Base-by-base conservation (phyloP, 2,888 invertebrate genomes). In the Drosophila kanekoi region DNA sequence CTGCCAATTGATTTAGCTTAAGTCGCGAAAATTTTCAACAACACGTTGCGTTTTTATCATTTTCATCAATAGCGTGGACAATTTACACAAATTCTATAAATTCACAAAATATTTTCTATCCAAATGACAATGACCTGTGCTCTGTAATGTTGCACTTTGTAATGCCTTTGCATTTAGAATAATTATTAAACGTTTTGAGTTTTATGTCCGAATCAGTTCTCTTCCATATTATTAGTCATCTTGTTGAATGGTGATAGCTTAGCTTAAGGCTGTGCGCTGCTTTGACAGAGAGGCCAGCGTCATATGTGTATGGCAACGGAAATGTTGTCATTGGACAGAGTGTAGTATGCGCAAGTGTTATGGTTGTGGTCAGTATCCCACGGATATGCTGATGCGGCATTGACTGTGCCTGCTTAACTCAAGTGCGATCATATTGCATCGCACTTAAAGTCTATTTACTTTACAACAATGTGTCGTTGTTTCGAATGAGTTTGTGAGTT, bases 351-450 rank as follows among this genome's bases (percentile, higher is more conserved):
- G 10, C 37, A 13, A 37, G 13, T n/a, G 37, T 37, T 37, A 37
- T 37, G n/a, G 0, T 11, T 37, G 13, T n/a, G 37, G n/a, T 37
- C 37, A 33, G 37, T n/a, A 37, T 37, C 33, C 37, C n/a, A 37
- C 37, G 37, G 37, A 37, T n/a, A 13, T 37, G 13, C 37, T 37
- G n/a, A 37, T 5, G 13, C n/a, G 37, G 37, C 37, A 37, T 37
- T n/a, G 5, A 37, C n/a, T 37, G 37, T n/a, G 37, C 37, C 37
- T 37, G 37, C 37, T 37, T n/a, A n/a, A n/a, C 37, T 37, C 37
- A 20, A 20, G 20, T 20, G 20, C 5, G 20, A 20, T 20, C 20
- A 20, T 20, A 20, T 20, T 20, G 20, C 20, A 23, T 5, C 20
- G 20, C 5, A 23, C 20, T 23, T 23, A 5, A 23, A 37, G n/a